Conservation (phyloP, 2,888 invertebrate species). For the Nomada ruficornis region DNA sequence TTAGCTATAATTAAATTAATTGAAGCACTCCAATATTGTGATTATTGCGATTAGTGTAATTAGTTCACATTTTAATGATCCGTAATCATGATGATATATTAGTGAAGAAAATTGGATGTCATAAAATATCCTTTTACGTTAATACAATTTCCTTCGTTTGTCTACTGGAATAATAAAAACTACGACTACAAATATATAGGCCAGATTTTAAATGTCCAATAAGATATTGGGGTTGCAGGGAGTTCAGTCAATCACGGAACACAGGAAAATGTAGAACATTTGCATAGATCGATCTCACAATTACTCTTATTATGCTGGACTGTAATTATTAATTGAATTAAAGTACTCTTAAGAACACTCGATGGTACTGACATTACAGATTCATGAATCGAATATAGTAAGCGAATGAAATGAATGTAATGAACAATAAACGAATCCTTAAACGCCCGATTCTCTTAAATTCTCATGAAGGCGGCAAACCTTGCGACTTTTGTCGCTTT, state of each 20-base stretch:
- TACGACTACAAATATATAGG: too few species aligned
- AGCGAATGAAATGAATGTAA: neutral
- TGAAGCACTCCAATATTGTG: too few species aligned
- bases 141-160: too few species aligned
- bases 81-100: too few species aligned
- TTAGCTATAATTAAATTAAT: neutral
- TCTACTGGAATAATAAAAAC: too few species aligned
- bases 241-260: neutral
- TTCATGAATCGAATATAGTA: neutral
- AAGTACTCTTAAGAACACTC: neutral
- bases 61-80: too few species aligned
- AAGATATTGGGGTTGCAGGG: too few species aligned
- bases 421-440: slow-evolving; percentile 9
- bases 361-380: neutral
- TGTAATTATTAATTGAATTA: neutral
- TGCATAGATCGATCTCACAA: neutral
- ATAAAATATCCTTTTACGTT: too few species aligned
- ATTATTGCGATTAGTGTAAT: too few species aligned
- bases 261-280: neutral
- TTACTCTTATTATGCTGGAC: neutral
- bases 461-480: slow-evolving; percentile 10
- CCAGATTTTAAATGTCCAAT: too few species aligned
- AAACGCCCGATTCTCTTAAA: slow-evolving; percentile 26
- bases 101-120: too few species aligned
- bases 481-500: slow-evolving; percentile 20